Base-by-base conservation (phyloP, 2,888 invertebrate species). In the Nomada hirtipes region DNA sequence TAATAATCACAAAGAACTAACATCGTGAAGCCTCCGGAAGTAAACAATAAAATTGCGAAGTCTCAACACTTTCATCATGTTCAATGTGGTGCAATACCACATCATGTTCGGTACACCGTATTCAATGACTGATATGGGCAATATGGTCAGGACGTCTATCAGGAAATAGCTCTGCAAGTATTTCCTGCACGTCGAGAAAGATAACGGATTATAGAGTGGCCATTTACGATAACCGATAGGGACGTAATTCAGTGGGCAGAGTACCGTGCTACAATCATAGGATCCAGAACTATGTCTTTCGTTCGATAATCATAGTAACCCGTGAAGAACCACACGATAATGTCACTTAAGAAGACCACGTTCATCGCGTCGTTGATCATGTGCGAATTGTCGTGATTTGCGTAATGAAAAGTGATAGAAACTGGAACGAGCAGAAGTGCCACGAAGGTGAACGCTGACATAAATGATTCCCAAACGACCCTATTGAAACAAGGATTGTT, bases 391-490 rank as follows among this genome's bases (percentile, higher is more conserved):
- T 64, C 23, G n/a, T 77, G 68, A 0, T 77, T 13, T 0, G 88
- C 70, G 29, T 89, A 90, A 55, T 89, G 90, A 84, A 93, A 94
- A 9, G 94, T 86, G 15, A 92, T 88, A 2, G 92, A 80, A n/a
- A 91, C 73, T 2, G 94, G 94, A 23, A 91, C 88, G 4, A 91
- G 0, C 9, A 93, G 36, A 7, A 94, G 89, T 0, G 89, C 85
- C 0, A 90, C 1, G 3, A 91, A 76, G 0, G 91, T 91, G 63
- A 92, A 89, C 7, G 91, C 0, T 0, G 89, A 88, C 92, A 94
- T 93, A 3, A 90, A 82, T 4, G 88, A 83, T 83, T 93, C 92
- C 94, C 94, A 94, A 78, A 88, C 87, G 63, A 90, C 90, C 80
- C 94, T 85, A 50, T 15, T 13, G 11, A 53, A 42, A 59, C 18